Evolutionary conservation across 1,140 invertebrate genomes (phyloP).

Genomic region (Cydia strobilella): DNA sequence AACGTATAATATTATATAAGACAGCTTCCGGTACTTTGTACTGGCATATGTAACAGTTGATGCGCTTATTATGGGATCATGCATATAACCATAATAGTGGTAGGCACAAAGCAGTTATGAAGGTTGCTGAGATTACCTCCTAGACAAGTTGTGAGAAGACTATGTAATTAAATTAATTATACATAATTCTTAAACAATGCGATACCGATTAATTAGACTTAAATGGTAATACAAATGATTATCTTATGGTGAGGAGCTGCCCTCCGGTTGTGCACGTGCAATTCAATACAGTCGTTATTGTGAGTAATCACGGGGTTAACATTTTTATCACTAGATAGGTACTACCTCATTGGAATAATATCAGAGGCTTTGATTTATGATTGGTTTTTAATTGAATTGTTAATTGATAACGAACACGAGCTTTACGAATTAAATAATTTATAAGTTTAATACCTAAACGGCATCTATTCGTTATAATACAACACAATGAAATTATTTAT

Average conservation of each 20-base stretch:
- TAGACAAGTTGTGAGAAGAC: conserved; percentile 6
- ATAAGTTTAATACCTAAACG: too few relatives aligned
- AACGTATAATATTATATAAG: neutral
- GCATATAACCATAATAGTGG: neutral
- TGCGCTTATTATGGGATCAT: neutral
- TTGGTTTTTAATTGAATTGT: neutral
- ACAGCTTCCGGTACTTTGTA: neutral
- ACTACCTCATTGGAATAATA: neutral
- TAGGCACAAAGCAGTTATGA: neutral
- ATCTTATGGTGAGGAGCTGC: conserved; percentile 29
- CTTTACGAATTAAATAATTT: neutral
- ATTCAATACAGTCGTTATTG: conserved; percentile 40
- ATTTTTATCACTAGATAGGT: neutral
- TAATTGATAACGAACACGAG: neutral
- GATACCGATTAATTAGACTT: conserved; percentile 24
- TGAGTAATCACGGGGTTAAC: conserved; percentile 5
- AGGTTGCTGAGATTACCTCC: conserved; percentile 15
- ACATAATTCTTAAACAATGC: conserved; percentile 24
- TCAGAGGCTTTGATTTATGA: neutral
- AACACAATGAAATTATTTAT: too few relatives aligned
- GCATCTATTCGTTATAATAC: too few relatives aligned
- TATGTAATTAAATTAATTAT: conserved; percentile 15
- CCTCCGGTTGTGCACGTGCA: conserved; percentile 27
- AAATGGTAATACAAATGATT: conserved; percentile 23
- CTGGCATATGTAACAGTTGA: neutral